phyloP scores from a whole-genome alignment of 2,888 invertebrate species.

The Conistra vaccinii region DNA sequence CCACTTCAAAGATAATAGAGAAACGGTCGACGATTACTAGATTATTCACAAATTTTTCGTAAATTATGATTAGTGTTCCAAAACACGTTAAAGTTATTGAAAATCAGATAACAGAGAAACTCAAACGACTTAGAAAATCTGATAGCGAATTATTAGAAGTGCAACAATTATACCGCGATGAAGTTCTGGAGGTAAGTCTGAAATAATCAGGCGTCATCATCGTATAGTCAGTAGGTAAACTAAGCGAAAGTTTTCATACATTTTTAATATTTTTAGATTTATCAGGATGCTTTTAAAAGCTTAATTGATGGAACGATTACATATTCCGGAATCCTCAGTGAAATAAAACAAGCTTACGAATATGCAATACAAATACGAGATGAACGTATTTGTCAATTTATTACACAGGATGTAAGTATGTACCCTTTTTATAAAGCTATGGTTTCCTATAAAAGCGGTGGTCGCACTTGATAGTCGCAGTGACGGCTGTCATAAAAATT shows the following conservation, averaged over 20 bases:
- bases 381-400: constrained; percentile 82
- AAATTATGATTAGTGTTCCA: constrained; percentile 70
- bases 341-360: constrained; percentile 85
- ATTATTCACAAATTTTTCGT: background rate
- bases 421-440: background rate
- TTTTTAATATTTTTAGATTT: constrained; percentile 75
- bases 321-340: constrained; percentile 78
- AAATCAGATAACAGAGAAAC: constrained; percentile 70
- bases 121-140: constrained; percentile 75
- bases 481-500: too few species aligned
- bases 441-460: too few species aligned
- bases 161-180: constrained; percentile 79
- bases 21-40: background rate
- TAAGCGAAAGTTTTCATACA: background rate
- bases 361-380: constrained; percentile 80
- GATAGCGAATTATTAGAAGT: constrained; percentile 77
- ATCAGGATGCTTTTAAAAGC: constrained; percentile 79
- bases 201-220: background rate
- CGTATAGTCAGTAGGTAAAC: background rate
- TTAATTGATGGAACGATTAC: constrained; percentile 81
- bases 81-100: constrained; percentile 82
- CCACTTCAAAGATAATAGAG: constrained; percentile 57
- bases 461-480: too few species aligned
- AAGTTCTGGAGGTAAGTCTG: constrained; percentile 77
- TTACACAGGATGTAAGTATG: constrained; percentile 84